Conservation (phyloP, 1,140 invertebrate species). For the Scylla paramamosain region DNA sequence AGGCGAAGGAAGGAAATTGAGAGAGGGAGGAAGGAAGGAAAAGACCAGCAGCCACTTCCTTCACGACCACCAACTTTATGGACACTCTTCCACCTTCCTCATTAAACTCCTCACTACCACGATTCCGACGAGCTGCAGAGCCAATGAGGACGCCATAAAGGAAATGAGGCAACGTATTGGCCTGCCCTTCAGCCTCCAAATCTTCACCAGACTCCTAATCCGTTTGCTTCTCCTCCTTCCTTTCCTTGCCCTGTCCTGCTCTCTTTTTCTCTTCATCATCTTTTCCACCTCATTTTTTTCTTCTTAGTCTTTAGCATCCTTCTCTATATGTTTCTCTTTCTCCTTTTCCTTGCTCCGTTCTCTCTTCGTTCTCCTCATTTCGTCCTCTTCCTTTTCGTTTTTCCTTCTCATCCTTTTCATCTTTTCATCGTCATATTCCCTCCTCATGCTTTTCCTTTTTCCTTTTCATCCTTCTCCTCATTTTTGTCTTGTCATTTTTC, state of each 20-base stretch:
- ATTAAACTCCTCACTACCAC: conserved; percentile 63
- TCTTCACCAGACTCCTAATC: conserved; percentile 42
- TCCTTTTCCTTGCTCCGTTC: neutral
- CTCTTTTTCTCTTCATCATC: neutral
- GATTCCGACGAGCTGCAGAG: conserved; percentile 61
- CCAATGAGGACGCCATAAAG: conserved; percentile 70
- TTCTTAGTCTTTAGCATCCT: neutral
- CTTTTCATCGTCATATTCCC: neutral
- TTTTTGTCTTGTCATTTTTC: too few relatives aligned
- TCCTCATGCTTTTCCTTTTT: neutral
- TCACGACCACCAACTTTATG: neutral
- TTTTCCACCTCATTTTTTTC: neutral
- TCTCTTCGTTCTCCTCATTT: neutral
- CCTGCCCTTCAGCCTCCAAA: conserved; percentile 14
- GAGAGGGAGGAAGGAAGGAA: neutral
- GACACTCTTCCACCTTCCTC: conserved; percentile 57
- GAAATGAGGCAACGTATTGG: conserved; percentile 71
- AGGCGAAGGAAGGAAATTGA: neutral
- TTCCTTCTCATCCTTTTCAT: neutral
- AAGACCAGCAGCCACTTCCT: neutral
- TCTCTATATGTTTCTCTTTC: neutral
- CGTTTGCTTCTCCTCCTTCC: neutral
- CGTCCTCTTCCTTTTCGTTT: neutral
- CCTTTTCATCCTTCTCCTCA: neutral
- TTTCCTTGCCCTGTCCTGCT: neutral